Conservation (phyloP, 2,888 invertebrate species). For the Parnassius smintheus region DNA sequence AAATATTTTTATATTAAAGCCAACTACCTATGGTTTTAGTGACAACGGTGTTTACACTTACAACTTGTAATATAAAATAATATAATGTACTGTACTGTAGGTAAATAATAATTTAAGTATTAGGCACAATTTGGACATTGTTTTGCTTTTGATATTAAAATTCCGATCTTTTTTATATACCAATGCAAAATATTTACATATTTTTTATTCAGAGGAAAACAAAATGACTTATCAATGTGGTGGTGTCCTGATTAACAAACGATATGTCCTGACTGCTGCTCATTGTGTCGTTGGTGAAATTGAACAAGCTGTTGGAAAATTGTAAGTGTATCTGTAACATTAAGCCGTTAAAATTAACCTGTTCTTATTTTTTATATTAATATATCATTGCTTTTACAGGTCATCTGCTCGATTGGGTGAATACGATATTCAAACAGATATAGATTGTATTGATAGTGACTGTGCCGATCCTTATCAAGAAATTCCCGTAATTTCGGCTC, state of each 20-base stretch:
- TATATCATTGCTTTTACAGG: constrained; percentile 41
- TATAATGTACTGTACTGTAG: no score
- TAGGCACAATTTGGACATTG: no score
- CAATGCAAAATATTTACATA: not conserved
- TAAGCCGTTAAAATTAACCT: not conserved
- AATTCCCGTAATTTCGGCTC: constrained; percentile 81
- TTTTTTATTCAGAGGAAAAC: constrained; percentile 19
- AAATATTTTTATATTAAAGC: no score
- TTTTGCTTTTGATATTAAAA: no score
- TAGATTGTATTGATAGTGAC: constrained; percentile 79
- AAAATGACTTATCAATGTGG: constrained; percentile 79
- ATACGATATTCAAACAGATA: constrained; percentile 81
- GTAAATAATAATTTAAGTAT: no score
- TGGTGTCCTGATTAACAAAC: constrained; percentile 80
- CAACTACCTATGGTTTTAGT: no score
- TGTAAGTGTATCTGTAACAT: constrained; percentile 67
- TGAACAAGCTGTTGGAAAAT: constrained; percentile 65
- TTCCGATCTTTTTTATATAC: no score
- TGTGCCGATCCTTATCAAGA: constrained; percentile 85
- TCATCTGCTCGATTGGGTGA: constrained; percentile 83
- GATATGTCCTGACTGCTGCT: constrained; percentile 83
- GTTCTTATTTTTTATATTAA: no score
- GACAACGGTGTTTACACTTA: no score
- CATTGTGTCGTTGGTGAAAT: constrained; percentile 81
- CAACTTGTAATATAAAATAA: no score